phyloP scores from a whole-genome alignment of 1,140 invertebrate genomes.

The Lysiphlebus fabarum region DNA sequence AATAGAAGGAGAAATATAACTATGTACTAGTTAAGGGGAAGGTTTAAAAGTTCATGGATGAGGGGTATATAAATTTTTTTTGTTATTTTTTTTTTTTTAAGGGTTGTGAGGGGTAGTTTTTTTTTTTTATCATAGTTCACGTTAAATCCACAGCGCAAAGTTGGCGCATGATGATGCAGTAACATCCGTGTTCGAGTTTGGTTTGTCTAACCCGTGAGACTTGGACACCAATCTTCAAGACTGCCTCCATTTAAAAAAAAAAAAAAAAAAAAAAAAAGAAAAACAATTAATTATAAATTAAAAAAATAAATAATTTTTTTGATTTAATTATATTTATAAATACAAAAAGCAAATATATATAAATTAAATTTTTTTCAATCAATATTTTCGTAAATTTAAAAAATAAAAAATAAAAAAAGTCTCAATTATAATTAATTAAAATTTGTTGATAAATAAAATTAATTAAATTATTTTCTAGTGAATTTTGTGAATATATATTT shows the following conservation, averaged over 20 bases:
- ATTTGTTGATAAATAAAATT: no score
- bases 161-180: conserved; percentile 51
- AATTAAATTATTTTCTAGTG: no score
- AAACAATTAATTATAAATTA: conserved; percentile 10
- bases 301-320: neutral
- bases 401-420: no score
- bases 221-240: conserved; percentile 44
- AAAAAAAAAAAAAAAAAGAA: conserved; percentile 1
- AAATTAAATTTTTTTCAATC: no score
- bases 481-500: no score
- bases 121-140: conserved; percentile 35
- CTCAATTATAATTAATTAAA: no score
- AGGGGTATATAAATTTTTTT: no score
- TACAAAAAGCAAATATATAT: neutral
- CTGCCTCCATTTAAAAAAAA: conserved; percentile 33
- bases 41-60: neutral
- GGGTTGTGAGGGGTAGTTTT: conserved; percentile 33
- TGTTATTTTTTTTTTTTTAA: neutral
- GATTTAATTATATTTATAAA: neutral
- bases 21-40: conserved; percentile 18
- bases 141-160: conserved; percentile 42
- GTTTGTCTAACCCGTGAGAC: conserved; percentile 42
- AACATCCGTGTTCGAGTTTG: conserved; percentile 46
- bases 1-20: no score
- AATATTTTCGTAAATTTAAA: no score